Evolutionary conservation across 2,888 invertebrate genomes (phyloP).

Genomic region (Acanthosepion pharaonis): DNA sequence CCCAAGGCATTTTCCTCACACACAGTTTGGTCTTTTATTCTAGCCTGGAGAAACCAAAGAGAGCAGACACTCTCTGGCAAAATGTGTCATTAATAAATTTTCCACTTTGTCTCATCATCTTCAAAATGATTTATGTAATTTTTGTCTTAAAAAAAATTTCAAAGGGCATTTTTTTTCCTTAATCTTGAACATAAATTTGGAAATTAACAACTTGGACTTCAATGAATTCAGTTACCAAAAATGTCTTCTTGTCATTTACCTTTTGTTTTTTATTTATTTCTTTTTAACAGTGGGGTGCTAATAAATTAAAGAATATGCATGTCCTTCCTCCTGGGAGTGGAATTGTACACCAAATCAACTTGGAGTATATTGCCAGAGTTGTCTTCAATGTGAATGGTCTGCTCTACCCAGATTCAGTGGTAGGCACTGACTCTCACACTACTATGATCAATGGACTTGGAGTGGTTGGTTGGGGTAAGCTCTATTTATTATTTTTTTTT

Average conservation of each 20-base stretch:
- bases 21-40: too few relatives aligned
- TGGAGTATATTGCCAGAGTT: conserved; percentile 93
- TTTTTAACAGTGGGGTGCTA: conserved; percentile 90
- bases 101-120: too few relatives aligned
- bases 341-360: conserved; percentile 98
- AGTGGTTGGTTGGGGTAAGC: conserved; percentile 93
- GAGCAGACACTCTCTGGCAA: too few relatives aligned
- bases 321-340: conserved; percentile 99
- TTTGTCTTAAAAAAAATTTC: neutral
- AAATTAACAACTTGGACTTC: too few relatives aligned
- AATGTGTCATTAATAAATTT: too few relatives aligned
- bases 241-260: neutral
- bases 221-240: too few relatives aligned
- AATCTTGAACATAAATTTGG: too few relatives aligned
- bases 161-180: too few relatives aligned
- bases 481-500: neutral
- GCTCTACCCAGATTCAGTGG: conserved; percentile 91
- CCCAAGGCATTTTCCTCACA: too few relatives aligned
- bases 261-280: neutral
- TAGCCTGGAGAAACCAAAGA: too few relatives aligned
- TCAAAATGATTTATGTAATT: neutral
- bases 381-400: conserved; percentile 82
- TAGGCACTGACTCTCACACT: conserved; percentile 98
- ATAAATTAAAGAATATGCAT: conserved; percentile 94
- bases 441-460: conserved; percentile 99